Evolutionary conservation across 2,888 invertebrate genomes (phyloP), one percentile per base, ranked within the genome.

Genomic region (Neocrepidodera transversa): DNA sequence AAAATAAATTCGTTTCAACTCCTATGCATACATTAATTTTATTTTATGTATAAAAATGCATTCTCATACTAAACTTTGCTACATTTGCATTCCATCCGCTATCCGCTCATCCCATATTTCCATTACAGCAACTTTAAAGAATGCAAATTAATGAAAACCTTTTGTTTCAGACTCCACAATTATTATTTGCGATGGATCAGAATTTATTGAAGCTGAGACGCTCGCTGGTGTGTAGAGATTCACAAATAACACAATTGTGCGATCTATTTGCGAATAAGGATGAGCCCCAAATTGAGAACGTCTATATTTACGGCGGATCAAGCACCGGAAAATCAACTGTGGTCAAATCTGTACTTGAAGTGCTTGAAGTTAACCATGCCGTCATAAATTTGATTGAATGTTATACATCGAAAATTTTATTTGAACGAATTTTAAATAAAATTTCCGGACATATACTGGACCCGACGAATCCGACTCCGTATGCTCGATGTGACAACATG

Each of bases 301-400:
- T 95, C 70, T 93, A 91, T 81, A 71, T 93, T 52, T 89, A 88
- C 76, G 95, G 95, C n/a, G 89, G 89, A 75, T 87, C 91, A 67
- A 89, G 91, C 7, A 91, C 91, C 16, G 95, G 94, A 20, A 95
- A 95, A 82, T 86, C 89, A n/a, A 77, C 87, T 13, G 84, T 93
- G 57, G 76, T 90, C 2, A 82, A 82, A 51, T 80, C 84, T 7
- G 78, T 91, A 8, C 77, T 95, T 2, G 74, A 81, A 32, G 78
- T 81, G 70, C 79, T 87, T 36, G 75, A 83, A 49, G 85, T 87
- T 63, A 85, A 83, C 76, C 81, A 85, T 69, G 86, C 88, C 23
- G 74, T 85, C 32, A 81, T 95, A 20, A 91, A 93, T 80, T 90
- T 93, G 74, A 85, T 93, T 5, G 94, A 95, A 79, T 92, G 91